Evolutionary conservation across 1,140 invertebrate species (phyloP), one percentile per base, ranked within the genome.

Genomic region (Leptinotarsa lineolata): DNA sequence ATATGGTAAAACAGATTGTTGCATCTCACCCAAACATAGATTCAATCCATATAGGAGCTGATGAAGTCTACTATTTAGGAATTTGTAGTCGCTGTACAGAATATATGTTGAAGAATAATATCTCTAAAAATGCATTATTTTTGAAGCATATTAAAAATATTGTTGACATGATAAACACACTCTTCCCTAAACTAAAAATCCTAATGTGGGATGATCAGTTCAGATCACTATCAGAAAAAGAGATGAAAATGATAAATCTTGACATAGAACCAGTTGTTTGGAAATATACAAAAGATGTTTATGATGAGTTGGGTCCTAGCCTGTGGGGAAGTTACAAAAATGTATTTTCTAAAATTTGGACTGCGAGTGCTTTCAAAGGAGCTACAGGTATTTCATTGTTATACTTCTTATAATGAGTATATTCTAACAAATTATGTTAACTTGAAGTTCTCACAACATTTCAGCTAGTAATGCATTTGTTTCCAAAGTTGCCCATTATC

Each of bases 161-260:
- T 44, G 88, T 88, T 2, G 85, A 87, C 59, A 88, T 89, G 70
- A 87, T 95, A 16, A 88, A 89, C 64, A 85, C 87, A 24, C 87
- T 88, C 13, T 91, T 89, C 84, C 89, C 91, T 0, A 84, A 87
- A 4, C 22, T 82, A 12, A 69, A 63, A 68, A 85, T 95, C 20
- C 90, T 88, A 45, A 92, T 98, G 78, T 98, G 97, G 97, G 96
- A 98, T 82, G 97, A 98, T 83, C 97, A 97, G 93, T 82, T 98
- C 54, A 86, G 95, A 45, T 87, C 90, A 30, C 90, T 95, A 78
- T 88, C 89, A 16, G 82, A 89, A 74, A 85, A 88, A 68, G 85
- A 89, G 80, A 87, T 93, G 83, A 85, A 89, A 84, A 89, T 88
- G 69, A 85, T 94, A 20, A 89, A 90, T 1, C 88, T 89, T 44